A percentile compares a stretch with the other conserved stretches of the same genome.
Conservation (phyloP, 1,140 invertebrate genomes). For the Helicorthomorpha holstii region DNA sequence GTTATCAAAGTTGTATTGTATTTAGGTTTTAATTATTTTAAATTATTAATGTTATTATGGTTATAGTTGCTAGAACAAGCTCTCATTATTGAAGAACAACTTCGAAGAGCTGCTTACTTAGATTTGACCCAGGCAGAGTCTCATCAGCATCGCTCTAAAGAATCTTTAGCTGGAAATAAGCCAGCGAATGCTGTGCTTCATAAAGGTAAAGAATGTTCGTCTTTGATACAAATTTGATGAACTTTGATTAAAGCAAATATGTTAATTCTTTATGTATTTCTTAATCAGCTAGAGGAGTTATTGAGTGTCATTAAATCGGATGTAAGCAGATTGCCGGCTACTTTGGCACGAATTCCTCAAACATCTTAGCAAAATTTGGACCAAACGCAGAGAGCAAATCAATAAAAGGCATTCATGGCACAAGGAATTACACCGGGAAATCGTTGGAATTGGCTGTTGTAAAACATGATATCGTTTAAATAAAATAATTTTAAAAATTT, state of each 20-base stretch:
- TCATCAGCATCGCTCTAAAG: constrained; percentile 92
- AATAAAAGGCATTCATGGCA: constrained; percentile 6
- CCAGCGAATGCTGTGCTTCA: constrained; percentile 96
- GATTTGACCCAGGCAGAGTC: constrained; percentile 86
- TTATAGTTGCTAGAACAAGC: constrained; percentile 82
- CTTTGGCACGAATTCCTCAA: constrained; percentile 77
- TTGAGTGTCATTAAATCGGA: constrained; percentile 99
- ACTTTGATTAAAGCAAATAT: background rate
- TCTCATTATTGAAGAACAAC: constrained; percentile 95
- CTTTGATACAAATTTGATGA: background rate
- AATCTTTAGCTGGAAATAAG: constrained; percentile 92
- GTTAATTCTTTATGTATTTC: constrained; percentile 34
- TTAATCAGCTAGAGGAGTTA: constrained; percentile 96
- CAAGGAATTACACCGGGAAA: constrained; percentile 7
- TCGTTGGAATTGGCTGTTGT: background rate
- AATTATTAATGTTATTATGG: constrained; percentile 12
- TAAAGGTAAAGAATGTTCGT: constrained; percentile 44
- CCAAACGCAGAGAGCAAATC: constrained; percentile 5
- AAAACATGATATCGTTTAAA: too few relatives aligned
- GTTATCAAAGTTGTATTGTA: background rate
- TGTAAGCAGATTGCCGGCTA: constrained; percentile 89
- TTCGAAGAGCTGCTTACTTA: constrained; percentile 88
- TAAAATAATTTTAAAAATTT: too few relatives aligned
- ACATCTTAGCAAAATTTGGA: constrained; percentile 7
- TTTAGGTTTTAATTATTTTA: constrained; percentile 4